Conservation (phyloP, 2,888 invertebrate genomes). For the Nephrotoma flavescens region DNA sequence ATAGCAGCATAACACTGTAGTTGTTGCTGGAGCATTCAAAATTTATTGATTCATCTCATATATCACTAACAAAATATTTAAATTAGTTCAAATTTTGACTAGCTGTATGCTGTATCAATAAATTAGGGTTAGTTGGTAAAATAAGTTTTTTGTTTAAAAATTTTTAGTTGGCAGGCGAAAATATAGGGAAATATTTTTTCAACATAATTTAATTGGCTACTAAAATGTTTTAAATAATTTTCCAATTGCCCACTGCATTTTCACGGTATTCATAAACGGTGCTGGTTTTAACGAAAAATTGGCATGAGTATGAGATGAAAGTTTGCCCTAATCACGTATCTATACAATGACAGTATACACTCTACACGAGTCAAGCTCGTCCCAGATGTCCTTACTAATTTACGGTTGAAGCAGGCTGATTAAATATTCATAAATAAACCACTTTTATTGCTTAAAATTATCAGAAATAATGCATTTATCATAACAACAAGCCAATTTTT, state of each 20-base stretch:
- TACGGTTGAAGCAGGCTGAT: neutral
- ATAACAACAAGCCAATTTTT: neutral
- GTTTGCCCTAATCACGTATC: no score
- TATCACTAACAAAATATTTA: neutral
- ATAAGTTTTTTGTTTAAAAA: neutral
- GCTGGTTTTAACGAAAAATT: no score
- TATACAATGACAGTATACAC: no score
- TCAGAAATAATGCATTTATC: neutral
- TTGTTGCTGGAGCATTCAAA: neutral
- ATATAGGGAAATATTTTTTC: no score
- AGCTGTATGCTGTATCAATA: neutral
- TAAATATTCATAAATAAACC: neutral
- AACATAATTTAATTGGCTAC: no score
- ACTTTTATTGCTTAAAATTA: neutral
- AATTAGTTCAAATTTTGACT: neutral
- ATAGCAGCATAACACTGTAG: neutral
- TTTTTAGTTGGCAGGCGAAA: no score
- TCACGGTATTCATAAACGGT: no score
- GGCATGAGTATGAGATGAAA: no score
- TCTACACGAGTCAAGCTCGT: no score
- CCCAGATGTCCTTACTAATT: neutral
- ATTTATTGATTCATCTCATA: neutral
- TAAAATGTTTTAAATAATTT: no score
- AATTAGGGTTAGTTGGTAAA: neutral
- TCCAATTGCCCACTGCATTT: no score